Evolutionary conservation across 1,140 invertebrate species (phyloP).

Genomic region (Schlechtendalia chinensis): DNA sequence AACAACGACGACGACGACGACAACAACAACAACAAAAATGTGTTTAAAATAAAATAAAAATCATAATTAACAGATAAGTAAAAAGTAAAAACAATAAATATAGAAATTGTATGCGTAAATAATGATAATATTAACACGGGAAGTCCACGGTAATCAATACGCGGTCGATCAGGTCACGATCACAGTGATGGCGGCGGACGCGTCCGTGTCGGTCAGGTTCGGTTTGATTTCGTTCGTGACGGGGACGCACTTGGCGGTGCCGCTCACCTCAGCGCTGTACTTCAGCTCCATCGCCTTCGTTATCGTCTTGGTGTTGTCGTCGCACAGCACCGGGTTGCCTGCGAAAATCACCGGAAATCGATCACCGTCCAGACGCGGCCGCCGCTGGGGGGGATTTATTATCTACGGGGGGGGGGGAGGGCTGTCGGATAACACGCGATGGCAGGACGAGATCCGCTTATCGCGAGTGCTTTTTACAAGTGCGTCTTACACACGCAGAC

Average conservation of each 20-base stretch:
- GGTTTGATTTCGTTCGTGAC: constrained; percentile 37
- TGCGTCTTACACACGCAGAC: no score
- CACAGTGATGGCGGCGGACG: constrained; percentile 22
- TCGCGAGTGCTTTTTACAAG: no score
- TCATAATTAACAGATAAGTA: constrained; percentile 36
- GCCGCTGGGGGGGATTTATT: no score
- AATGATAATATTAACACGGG: constrained; percentile 46
- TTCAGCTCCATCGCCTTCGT: constrained; percentile 51
- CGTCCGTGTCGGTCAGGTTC: constrained; percentile 21
- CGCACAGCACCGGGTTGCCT: constrained; percentile 53
- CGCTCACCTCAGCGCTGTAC: constrained; percentile 52
- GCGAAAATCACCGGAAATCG: not conserved
- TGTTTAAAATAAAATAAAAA: constrained; percentile 19
- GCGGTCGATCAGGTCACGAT: constrained; percentile 26
- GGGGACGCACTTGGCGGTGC: constrained; percentile 14
- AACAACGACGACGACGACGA: constrained; percentile 5
- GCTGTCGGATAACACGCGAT: no score
- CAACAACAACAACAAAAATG: not conserved
- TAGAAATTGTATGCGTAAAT: constrained; percentile 33
- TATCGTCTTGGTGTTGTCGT: constrained; percentile 48
- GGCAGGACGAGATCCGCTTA: no score
- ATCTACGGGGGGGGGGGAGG: no score
- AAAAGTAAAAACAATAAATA: constrained; percentile 46
- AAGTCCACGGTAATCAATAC: constrained; percentile 27
- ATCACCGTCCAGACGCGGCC: no score